Conservation (phyloP, 2,888 invertebrate genomes). For the Zygogramma bicolorata region DNA sequence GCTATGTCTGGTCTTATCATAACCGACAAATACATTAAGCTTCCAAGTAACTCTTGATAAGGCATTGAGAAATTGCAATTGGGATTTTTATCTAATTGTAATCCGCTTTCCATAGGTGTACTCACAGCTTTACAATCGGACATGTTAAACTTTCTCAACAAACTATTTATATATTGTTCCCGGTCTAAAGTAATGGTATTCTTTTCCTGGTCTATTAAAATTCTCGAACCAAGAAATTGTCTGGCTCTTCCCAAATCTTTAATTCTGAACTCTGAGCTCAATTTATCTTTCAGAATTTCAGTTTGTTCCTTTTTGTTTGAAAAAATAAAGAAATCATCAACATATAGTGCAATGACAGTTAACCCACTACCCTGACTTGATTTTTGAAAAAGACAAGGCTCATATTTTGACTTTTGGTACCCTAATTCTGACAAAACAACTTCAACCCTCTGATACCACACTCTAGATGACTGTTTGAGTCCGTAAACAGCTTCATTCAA, state of each 20-base stretch:
- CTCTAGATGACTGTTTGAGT: too few relatives aligned
- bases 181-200: too few relatives aligned
- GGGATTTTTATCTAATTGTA: slow-evolving; percentile 17
- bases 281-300: too few relatives aligned
- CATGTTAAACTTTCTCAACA: too few relatives aligned
- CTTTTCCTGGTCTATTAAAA: too few relatives aligned
- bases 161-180: too few relatives aligned
- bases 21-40: slow-evolving; percentile 31
- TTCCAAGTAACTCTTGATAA: slow-evolving; percentile 44
- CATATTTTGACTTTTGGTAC: slow-evolving; percentile 30
- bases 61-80: slow-evolving; percentile 18
- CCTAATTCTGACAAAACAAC: too few relatives aligned
- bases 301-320: too few relatives aligned
- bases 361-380: slow-evolving; percentile 19
- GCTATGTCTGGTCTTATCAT: slow-evolving; percentile 46
- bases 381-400: slow-evolving; percentile 45
- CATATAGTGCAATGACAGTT: slow-evolving; percentile 42
- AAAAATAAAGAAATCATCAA: slow-evolving; percentile 44
- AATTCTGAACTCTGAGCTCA: too few relatives aligned
- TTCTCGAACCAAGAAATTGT: too few relatives aligned
- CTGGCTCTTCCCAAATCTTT: too few relatives aligned
- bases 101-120: not conserved
- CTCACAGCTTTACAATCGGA: slow-evolving; percentile 13
- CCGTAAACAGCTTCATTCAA: too few relatives aligned
- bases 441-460: slow-evolving; percentile 44